Evolutionary conservation across 2,113 vertebrate genomes (phyloP), one percentile per base, ranked within the genome.

Genomic region (Malurus elegans): DNA sequence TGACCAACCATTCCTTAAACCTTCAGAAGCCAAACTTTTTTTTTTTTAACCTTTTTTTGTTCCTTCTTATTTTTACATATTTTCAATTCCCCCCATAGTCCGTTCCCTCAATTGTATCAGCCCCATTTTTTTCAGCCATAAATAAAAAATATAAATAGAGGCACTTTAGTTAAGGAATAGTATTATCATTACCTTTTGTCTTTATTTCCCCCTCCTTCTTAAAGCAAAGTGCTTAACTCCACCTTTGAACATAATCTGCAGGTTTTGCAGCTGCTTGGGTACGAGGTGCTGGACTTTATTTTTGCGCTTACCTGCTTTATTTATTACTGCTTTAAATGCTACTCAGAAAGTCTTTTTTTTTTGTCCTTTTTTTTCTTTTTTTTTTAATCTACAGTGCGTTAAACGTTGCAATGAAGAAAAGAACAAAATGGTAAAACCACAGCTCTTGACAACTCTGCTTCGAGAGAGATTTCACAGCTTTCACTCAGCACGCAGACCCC

Each of bases 141-240:
- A 98, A 97, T 97, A 98, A 97, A 97, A 96, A 97, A 98, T 97
- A 97, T 95, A 97, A 94, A 98, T 95, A 98, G 98, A 98, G 98
- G 98, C 98, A 98, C 98, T 98, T 98, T 95, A 98, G 97, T 97
- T 98, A 97, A 97, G 97, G 97, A 98, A 97, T 87, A 98, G 97
- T 96, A 95, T 95, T 96, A 90, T 89, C 88, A 96, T 90, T 94
- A 86, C 83, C 70, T 89, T 86, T 81, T 84, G 88, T 91, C 85
- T 87, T 93, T 92, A 91, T 89, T 79, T 96, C 90, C 82, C 79
- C 81, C 96, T 95, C 87, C 76, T 95, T 80, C 93, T 94, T 32
- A 72, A 93, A 96, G 93, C 92, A 71, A 96, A 93, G 96, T 97
- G 92, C 97, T 95, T 70, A 79, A 65, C 82, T 93, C 86, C 90